Evolutionary conservation across 2,113 vertebrate species (phyloP).

Genomic region (Salvator merianae): DNA sequence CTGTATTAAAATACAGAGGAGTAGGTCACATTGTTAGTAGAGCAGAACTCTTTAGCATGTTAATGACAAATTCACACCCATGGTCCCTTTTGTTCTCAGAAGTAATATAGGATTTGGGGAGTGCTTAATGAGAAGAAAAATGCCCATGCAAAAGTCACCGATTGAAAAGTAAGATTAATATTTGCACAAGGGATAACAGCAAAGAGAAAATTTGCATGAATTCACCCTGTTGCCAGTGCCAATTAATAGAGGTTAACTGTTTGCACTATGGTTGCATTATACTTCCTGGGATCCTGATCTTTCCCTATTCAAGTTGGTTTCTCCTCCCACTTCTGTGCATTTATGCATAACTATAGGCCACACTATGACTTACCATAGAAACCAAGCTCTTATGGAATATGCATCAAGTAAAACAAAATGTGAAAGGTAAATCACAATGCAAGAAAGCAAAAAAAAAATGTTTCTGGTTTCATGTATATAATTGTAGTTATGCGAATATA

Average conservation of each 20-base stretch:
- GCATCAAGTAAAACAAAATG: background rate
- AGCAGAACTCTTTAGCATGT: slow-evolving; percentile 72
- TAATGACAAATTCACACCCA: slow-evolving; percentile 67
- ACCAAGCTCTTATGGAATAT: background rate
- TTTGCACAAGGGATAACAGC: slow-evolving; percentile 22
- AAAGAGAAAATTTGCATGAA: slow-evolving; percentile 37
- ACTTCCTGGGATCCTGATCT: background rate
- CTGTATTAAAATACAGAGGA: slow-evolving; percentile 62
- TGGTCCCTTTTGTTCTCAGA: slow-evolving; percentile 58
- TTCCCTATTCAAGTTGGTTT: background rate
- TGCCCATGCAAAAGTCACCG: slow-evolving; percentile 38
- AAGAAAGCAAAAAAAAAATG: no score
- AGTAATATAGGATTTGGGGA: slow-evolving; percentile 64
- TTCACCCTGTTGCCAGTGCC: slow-evolving; percentile 48
- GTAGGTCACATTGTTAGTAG: slow-evolving; percentile 64
- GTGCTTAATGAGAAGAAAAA: slow-evolving; percentile 58
- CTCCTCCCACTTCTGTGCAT: background rate
- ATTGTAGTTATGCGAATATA: background rate
- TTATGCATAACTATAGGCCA: background rate
- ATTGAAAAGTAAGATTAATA: slow-evolving; percentile 36
- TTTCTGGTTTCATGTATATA: background rate
- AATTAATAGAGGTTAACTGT: slow-evolving; percentile 12
- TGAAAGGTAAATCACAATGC: background rate
- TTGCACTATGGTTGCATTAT: background rate
- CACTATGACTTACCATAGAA: no score